A percentile compares a stretch with the other conserved stretches of the same genome.
phyloP scores from a whole-genome alignment of 2,797 vertebrate genomes.

The Platyrinchus mystaceus region DNA sequence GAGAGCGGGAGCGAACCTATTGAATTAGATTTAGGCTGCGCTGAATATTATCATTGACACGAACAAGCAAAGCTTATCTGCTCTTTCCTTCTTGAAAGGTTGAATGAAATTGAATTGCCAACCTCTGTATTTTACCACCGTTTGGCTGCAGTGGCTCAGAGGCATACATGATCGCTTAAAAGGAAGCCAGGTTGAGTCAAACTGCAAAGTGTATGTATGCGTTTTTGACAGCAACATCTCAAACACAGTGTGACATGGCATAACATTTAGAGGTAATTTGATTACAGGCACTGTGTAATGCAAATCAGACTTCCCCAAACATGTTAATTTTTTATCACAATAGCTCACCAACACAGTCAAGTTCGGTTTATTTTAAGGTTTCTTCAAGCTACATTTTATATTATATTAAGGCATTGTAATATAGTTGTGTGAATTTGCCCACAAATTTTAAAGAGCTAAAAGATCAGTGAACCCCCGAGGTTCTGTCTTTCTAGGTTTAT shows the following conservation, averaged over 20 bases:
- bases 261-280: constrained; percentile 65
- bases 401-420: background rate
- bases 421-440: background rate
- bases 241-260: constrained; percentile 33
- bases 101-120: constrained; percentile 68
- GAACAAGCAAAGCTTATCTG: constrained; percentile 70
- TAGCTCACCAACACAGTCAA: constrained; percentile 10
- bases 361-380: constrained; percentile 3
- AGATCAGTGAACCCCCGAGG: background rate
- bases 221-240: constrained; percentile 58
- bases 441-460: background rate
- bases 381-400: background rate
- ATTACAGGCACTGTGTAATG: constrained; percentile 64
- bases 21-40: constrained; percentile 58
- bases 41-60: constrained; percentile 55
- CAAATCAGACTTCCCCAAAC: constrained; percentile 59
- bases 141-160: constrained; percentile 68
- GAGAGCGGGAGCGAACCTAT: constrained; percentile 14
- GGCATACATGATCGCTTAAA: constrained; percentile 50
- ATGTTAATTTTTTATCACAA: constrained; percentile 50
- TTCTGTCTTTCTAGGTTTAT: background rate
- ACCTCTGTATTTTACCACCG: constrained; percentile 58
- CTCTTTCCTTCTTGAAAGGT: constrained; percentile 70
- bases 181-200: constrained; percentile 50
- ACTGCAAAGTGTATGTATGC: background rate